Base-by-base conservation (phyloP, 1,140 invertebrate species). In the Brachionus rubens region DNA sequence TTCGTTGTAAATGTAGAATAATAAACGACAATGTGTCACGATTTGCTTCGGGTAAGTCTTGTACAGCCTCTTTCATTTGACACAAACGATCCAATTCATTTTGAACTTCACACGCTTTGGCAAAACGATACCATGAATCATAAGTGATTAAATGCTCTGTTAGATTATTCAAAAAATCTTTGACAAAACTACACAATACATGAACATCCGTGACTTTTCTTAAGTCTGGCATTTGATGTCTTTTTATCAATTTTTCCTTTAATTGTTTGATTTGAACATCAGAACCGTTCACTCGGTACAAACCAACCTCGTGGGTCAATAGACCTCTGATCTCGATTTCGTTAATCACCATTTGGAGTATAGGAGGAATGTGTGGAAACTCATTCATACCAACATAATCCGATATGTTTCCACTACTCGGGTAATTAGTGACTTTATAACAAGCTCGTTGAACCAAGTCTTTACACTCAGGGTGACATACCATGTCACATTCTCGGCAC, bases 111-210 rank as follows among this genome's bases (percentile, higher is more conserved):
- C 40, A 47, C 21, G 52, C 75, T n/a, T 46, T 65, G 14, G 40
- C 54, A 67, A 76, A 76, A 0, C 41, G 2, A n/a, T 68, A 40
- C 76, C 76, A 77, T 7, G 30, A 54, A 30, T 40, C 62, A 54
- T 67, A 48, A 10, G 76, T 77, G 10, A 77, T 19, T 43, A 77
- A 54, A 36, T 59, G 59, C 12, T 77, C 76, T n/a, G 59, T 48
- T 41, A 77, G 56, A 19, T 59, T 65, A 43, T 52, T 59, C 19
- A 77, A 48, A 77, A 77, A 77, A 30, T 77, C 76, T 41, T 77
- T 77, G 6, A 77, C 43, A 40, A 54, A 59, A 21, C 59, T 24
- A 24, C 76, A 77, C 3, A 77, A 36, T 24, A 54, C 36, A 43
- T 67, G 59, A 0, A 77, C 50, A 46, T 77, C 76, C 21, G 14